phyloP scores from a whole-genome alignment of 2,888 invertebrate species.

The Andrena haemorrhoa region DNA sequence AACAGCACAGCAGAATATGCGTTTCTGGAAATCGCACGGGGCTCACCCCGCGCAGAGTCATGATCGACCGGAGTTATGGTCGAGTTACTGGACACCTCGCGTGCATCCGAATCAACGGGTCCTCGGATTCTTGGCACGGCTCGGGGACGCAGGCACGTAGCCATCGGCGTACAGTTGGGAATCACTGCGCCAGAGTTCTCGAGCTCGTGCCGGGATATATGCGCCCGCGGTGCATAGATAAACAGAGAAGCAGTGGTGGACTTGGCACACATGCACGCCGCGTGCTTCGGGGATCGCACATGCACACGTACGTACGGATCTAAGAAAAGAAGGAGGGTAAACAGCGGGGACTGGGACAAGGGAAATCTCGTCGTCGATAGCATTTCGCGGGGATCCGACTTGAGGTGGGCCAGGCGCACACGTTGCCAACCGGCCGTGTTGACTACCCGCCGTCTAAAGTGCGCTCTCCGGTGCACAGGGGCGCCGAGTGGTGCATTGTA shows the following conservation, averaged over 20 bases:
- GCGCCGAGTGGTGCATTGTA: slow-evolving; percentile 70
- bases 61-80: not conserved
- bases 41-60: not conserved
- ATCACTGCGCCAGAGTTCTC: slow-evolving; percentile 45
- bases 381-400: slow-evolving; percentile 19
- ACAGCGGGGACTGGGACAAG: slow-evolving; percentile 18
- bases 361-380: slow-evolving; percentile 40
- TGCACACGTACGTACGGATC: slow-evolving; percentile 26
- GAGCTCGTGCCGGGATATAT: slow-evolving; percentile 42
- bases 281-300: slow-evolving; percentile 25
- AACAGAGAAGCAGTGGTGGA: slow-evolving; percentile 18
- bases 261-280: slow-evolving; percentile 25
- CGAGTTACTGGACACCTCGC: not conserved
- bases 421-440: slow-evolving; percentile 21
- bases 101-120: slow-evolving; percentile 29
- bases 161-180: slow-evolving; percentile 30
- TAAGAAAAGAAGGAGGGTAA: slow-evolving; percentile 36
- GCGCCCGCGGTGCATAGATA: slow-evolving; percentile 30
- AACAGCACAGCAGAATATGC: no score
- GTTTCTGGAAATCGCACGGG: not conserved
- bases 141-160: slow-evolving; percentile 4
- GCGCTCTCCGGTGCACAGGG: slow-evolving; percentile 48
- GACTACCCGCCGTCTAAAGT: slow-evolving; percentile 49
- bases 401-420: not conserved
- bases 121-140: slow-evolving; percentile 35